A percentile compares a stretch with the other conserved stretches of the same genome.
These are phyloP conservation scores for Drosophila lini DNA, from an alignment of 1,140 invertebrate genomes.

Conservation along the genomic window DNA sequence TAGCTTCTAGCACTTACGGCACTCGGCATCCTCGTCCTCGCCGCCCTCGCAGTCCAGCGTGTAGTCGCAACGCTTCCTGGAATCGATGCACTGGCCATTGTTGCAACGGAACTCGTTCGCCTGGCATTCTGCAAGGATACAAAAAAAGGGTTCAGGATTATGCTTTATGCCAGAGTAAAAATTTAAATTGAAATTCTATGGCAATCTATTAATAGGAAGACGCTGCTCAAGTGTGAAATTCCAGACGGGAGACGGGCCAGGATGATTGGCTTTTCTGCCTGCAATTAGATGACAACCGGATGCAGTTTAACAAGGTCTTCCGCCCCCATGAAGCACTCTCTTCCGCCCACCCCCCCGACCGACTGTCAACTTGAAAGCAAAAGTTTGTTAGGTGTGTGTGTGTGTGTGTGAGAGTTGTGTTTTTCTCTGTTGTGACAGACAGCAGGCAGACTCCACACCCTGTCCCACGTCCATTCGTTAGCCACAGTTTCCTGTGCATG, in stretches of 20 bases:
- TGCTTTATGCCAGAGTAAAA: background rate
- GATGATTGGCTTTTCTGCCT: slow-evolving; percentile 24
- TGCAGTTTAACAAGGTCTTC: slow-evolving; percentile 80
- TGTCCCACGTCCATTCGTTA: slow-evolving; percentile 49
- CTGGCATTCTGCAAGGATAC: slow-evolving; percentile 86
- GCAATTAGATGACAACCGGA: slow-evolving; percentile 76
- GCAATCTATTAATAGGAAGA: slow-evolving; percentile 4
- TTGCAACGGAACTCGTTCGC: slow-evolving; percentile 87
- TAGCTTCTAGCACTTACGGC: slow-evolving; percentile 85
- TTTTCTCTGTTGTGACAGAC: slow-evolving; percentile 52
- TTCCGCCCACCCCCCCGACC: background rate
- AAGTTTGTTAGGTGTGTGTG: slow-evolving; percentile 70
- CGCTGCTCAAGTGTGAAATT: background rate
- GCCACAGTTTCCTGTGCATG: slow-evolving; percentile 81
- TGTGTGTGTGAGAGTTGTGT: background rate
- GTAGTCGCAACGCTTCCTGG: slow-evolving; percentile 87
- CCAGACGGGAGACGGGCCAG: background rate
- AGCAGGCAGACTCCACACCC: slow-evolving; percentile 18
- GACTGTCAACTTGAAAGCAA: slow-evolving; percentile 72
- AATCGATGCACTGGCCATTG: slow-evolving; percentile 88
- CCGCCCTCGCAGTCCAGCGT: slow-evolving; percentile 86
- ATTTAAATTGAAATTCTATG: background rate
- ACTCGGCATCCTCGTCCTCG: slow-evolving; percentile 87
- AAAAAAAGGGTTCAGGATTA: background rate
- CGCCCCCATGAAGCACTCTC: slow-evolving; percentile 8